phyloP scores from a whole-genome alignment of 2,888 invertebrate genomes.

The Catotricha subobsoleta region DNA sequence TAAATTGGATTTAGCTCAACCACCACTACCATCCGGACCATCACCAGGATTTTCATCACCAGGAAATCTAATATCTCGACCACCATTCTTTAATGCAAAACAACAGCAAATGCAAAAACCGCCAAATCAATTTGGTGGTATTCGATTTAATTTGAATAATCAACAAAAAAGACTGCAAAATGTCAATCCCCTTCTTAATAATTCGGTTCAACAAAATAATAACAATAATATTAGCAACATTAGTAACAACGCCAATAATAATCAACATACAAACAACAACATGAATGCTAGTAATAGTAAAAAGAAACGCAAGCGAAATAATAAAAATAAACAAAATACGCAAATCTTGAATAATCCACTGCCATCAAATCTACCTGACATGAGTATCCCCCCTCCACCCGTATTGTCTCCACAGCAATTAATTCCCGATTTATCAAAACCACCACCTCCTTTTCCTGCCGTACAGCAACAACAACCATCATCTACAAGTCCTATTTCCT shows the following conservation, averaged over 20 bases:
- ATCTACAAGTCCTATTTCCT: conserved; percentile 7
- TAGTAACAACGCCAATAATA: conserved; percentile 13
- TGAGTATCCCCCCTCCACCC: conserved; percentile 30
- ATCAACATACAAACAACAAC: conserved; percentile 17
- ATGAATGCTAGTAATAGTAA: conserved; percentile 39
- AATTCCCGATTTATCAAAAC: conserved; percentile 32
- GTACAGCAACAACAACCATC: conserved; percentile 21
- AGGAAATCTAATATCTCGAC: background rate
- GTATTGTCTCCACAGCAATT: conserved; percentile 18
- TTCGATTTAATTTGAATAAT: conserved; percentile 37
- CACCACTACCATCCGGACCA: background rate
- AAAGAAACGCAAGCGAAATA: conserved; percentile 62
- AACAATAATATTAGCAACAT: conserved; percentile 26
- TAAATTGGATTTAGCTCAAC: background rate
- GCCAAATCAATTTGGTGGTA: conserved; percentile 31
- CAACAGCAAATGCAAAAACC: conserved; percentile 10
- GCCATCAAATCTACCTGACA: conserved; percentile 1
- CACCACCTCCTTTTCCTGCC: conserved; percentile 25
- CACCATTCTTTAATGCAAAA: conserved; percentile 8
- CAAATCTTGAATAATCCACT: conserved; percentile 9
- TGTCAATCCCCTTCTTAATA: conserved; percentile 9
- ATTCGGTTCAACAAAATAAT: conserved; percentile 14
- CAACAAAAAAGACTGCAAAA: conserved; percentile 23
- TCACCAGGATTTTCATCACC: background rate
- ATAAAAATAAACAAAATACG: conserved; percentile 37